Conservation (phyloP, 2,113 vertebrate species). For the Cathartes aura region DNA sequence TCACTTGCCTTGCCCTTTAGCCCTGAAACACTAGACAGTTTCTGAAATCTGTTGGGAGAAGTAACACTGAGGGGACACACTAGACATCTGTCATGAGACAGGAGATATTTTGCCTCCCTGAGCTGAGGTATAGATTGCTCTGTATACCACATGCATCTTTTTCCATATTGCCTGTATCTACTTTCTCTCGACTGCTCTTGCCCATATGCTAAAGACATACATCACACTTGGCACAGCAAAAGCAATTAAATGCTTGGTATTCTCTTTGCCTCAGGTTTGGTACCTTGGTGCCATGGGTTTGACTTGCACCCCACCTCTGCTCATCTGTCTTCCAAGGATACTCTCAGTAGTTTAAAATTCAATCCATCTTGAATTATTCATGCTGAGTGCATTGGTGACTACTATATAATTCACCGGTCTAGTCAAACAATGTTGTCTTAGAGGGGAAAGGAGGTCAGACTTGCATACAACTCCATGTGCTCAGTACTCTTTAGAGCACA, state of each 20-base stretch:
- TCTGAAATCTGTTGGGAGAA: neutral
- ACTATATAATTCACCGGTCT: neutral
- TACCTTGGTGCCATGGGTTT: neutral
- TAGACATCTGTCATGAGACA: neutral
- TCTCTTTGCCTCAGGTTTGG: neutral
- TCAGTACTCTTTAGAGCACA: neutral
- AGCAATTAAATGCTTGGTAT: neutral
- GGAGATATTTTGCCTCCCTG: neutral
- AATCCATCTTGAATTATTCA: slow-evolving; percentile 48
- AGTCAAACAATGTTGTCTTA: neutral
- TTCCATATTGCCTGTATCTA: neutral
- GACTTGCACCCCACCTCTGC: neutral
- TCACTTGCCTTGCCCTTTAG: neutral
- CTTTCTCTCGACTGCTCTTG: neutral
- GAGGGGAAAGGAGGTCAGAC: slow-evolving; percentile 40
- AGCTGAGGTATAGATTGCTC: neutral
- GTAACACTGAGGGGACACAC: neutral
- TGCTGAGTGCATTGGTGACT: slow-evolving; percentile 11
- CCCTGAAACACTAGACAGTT: neutral
- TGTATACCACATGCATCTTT: neutral
- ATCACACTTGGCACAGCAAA: neutral
- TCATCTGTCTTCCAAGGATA: neutral
- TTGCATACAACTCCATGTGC: neutral
- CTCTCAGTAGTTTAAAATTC: slow-evolving; percentile 33
- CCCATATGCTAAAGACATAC: neutral